Evolutionary conservation across 2,113 vertebrate species (phyloP).

Genomic region (Addax nasomaculatus): DNA sequence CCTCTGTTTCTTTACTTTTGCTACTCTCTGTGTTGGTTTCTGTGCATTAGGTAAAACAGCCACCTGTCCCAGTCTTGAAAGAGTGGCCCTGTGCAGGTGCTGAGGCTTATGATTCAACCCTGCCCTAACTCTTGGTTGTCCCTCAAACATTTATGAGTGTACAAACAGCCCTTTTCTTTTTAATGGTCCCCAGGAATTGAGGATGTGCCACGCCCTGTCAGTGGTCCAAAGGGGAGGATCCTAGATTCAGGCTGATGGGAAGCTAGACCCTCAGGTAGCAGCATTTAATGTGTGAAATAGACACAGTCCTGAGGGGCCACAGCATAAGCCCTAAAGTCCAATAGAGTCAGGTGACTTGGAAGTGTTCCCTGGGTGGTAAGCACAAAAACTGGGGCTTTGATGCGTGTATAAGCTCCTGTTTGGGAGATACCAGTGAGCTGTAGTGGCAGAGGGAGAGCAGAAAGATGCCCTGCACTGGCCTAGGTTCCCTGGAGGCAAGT

Average conservation of each 20-base stretch:
- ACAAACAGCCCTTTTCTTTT: neutral
- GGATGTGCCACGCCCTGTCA: neutral
- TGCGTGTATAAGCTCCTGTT: neutral
- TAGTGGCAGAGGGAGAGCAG: neutral
- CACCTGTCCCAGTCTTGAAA: neutral
- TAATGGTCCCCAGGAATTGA: neutral
- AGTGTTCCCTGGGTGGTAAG: neutral
- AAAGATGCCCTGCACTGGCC: neutral
- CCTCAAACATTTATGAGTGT: neutral
- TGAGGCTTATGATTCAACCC: neutral
- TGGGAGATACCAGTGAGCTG: neutral
- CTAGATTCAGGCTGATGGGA: neutral
- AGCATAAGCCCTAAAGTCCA: neutral
- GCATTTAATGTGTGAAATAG: neutral
- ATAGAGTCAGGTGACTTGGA: neutral
- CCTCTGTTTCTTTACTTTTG: neutral
- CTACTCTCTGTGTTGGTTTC: neutral
- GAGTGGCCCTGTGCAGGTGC: neutral
- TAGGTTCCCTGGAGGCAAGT: neutral
- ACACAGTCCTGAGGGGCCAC: neutral
- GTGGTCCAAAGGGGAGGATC: neutral
- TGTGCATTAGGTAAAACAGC: neutral
- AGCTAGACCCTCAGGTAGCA: neutral
- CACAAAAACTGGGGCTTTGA: neutral
- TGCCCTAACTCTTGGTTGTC: neutral